phyloP scores from a whole-genome alignment of 2,797 vertebrate species.

The Scomberomorus guttatus region DNA sequence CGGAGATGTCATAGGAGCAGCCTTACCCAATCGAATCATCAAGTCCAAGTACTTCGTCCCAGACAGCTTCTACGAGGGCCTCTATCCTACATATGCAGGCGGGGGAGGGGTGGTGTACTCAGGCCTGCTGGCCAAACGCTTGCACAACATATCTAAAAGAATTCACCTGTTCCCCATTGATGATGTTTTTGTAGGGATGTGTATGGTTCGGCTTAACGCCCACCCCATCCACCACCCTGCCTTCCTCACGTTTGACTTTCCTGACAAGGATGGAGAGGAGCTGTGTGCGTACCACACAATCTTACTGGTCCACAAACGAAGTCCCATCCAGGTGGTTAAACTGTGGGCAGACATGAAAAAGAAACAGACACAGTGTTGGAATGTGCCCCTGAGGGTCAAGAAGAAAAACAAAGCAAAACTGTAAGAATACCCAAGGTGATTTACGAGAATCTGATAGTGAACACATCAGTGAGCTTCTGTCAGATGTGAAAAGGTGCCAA shows the following conservation, averaged over 20 bases:
- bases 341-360: slow-evolving; percentile 69
- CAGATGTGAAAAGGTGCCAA: neutral
- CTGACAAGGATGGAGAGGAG: slow-evolving; percentile 42
- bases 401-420: neutral
- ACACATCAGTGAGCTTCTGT: neutral
- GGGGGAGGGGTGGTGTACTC: slow-evolving; percentile 87
- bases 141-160: slow-evolving; percentile 77
- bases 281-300: slow-evolving; percentile 79
- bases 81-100: slow-evolving; percentile 82
- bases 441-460: neutral
- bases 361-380: slow-evolving; percentile 64
- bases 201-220: slow-evolving; percentile 74
- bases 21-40: slow-evolving; percentile 45
- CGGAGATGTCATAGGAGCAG: slow-evolving; percentile 76
- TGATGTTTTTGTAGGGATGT: slow-evolving; percentile 87
- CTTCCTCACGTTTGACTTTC: slow-evolving; percentile 85
- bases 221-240: slow-evolving; percentile 74
- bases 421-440: neutral
- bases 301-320: slow-evolving; percentile 83
- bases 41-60: slow-evolving; percentile 84
- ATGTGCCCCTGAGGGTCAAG: slow-evolving; percentile 47
- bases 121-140: slow-evolving; percentile 74
- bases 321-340: slow-evolving; percentile 62
- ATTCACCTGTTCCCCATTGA: slow-evolving; percentile 87
- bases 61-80: slow-evolving; percentile 79